Evolutionary conservation across 2,888 invertebrate species (phyloP).

Genomic region (Muscina levida): DNA sequence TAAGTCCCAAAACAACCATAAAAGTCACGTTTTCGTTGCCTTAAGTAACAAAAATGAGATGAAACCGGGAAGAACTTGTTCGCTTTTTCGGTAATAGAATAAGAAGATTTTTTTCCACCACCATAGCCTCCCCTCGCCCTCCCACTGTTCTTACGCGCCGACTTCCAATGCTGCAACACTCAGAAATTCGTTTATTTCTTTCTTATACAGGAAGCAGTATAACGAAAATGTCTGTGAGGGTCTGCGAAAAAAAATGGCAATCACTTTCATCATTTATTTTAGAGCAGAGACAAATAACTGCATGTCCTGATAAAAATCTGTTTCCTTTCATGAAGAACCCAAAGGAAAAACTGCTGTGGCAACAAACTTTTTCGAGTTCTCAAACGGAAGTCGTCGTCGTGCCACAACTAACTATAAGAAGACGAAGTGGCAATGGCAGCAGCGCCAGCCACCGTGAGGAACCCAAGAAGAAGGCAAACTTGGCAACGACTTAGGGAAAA

Average conservation of each 20-base stretch:
- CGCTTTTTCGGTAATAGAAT: slow-evolving; percentile 27
- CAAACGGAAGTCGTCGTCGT: slow-evolving; percentile 17
- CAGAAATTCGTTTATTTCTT: neutral
- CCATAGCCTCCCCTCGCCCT: slow-evolving; percentile 6
- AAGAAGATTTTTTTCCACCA: slow-evolving; percentile 28
- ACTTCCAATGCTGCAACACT: no score
- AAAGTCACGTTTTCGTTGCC: slow-evolving; percentile 54
- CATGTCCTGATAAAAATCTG: slow-evolving; percentile 61
- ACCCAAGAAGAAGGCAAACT: slow-evolving; percentile 22
- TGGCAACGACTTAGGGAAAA: slow-evolving; percentile 63
- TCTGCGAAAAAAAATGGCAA: slow-evolving; percentile 48
- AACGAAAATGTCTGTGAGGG: neutral
- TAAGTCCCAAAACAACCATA: slow-evolving; percentile 44
- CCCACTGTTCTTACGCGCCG: neutral
- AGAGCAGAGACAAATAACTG: slow-evolving; percentile 25
- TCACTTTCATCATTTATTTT: slow-evolving; percentile 58
- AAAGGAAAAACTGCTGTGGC: slow-evolving; percentile 13
- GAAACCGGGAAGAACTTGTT: neutral
- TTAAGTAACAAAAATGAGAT: slow-evolving; percentile 18
- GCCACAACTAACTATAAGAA: slow-evolving; percentile 5
- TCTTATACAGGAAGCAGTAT: neutral
- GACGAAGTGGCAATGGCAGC: neutral
- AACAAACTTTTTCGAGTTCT: slow-evolving; percentile 47
- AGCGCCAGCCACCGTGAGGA: neutral
- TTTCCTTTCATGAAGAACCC: slow-evolving; percentile 47